phyloP scores from a whole-genome alignment of 2,888 invertebrate species.

The Spicauda simplicius region DNA sequence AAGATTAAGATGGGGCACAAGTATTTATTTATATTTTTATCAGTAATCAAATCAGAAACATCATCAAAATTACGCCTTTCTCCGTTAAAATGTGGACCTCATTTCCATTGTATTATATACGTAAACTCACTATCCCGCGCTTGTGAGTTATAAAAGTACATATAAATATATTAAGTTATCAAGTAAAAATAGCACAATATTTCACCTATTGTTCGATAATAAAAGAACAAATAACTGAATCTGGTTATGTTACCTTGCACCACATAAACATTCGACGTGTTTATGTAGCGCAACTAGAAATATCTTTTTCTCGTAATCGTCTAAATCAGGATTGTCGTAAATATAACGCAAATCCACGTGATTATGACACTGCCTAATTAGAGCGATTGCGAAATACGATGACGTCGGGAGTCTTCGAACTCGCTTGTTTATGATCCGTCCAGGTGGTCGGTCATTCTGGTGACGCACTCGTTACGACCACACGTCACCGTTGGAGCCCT shows the following conservation, averaged over 20 bases:
- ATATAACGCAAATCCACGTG: conserved; percentile 40
- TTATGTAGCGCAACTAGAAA: conserved; percentile 21
- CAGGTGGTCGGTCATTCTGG: conserved; percentile 34
- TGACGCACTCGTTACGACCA: conserved; percentile 18
- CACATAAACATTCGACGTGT: conserved; percentile 11
- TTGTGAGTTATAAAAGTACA: neutral
- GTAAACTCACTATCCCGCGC: neutral
- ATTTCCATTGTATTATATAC: neutral
- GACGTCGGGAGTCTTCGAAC: conserved; percentile 39
- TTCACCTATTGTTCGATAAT: neutral
- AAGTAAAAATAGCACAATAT: neutral
- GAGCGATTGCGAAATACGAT: conserved; percentile 43
- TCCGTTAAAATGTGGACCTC: neutral
- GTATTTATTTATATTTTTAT: too few relatives aligned
- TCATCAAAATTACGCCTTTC: neutral
- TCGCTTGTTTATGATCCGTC: conserved; percentile 19
- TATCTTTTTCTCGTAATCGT: conserved; percentile 16
- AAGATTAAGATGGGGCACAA: too few relatives aligned
- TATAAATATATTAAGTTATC: neutral
- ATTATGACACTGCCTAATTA: conserved; percentile 41
- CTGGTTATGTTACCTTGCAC: neutral
- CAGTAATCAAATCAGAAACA: neutral
- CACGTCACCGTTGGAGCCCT: conserved; percentile 22
- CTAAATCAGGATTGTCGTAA: conserved; percentile 34
- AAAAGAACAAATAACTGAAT: neutral